Evolutionary conservation across 2,888 invertebrate species (phyloP).

Genomic region (Microctonus aethiopoides): DNA sequence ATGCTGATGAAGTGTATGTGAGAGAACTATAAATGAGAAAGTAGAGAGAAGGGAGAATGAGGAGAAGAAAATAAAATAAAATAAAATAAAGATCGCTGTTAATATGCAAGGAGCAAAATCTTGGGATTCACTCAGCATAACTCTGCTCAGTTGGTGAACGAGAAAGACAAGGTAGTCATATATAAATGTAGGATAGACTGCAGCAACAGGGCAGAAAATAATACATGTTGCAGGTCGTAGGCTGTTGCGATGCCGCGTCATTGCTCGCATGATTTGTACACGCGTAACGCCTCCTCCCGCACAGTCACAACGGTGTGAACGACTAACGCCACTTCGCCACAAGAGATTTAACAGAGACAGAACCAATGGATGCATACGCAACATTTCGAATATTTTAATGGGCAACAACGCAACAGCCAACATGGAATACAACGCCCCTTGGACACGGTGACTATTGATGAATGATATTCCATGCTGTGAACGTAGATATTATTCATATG

Average conservation of each 20-base stretch:
- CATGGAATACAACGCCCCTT: conserved; percentile 41
- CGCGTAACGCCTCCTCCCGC: conserved; percentile 57
- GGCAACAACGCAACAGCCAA: conserved; percentile 18
- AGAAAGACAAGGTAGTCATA: not conserved
- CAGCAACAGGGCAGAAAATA: conserved; percentile 22
- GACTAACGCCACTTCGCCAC: conserved; percentile 20
- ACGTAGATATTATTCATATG: conserved; percentile 22
- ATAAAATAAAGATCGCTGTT: not conserved
- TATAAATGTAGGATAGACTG: not conserved
- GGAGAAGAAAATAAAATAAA: not conserved
- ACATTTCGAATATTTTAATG: conserved; percentile 35
- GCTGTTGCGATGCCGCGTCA: conserved; percentile 55
- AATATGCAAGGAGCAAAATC: conserved; percentile 26
- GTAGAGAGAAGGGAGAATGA: not conserved
- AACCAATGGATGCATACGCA: conserved; percentile 38
- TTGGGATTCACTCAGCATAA: not conserved
- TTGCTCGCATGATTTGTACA: conserved; percentile 58
- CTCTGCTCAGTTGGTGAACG: not conserved
- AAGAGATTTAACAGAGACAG: not conserved
- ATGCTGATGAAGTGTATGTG: conserved; percentile 20
- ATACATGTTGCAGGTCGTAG: conserved; percentile 33
- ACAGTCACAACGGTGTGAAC: conserved; percentile 34
- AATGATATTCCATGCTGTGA: conserved; percentile 46
- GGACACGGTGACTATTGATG: conserved; percentile 44
- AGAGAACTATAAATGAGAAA: not conserved